Conservation (phyloP, 2,888 invertebrate species). For the Byasa hedistus region DNA sequence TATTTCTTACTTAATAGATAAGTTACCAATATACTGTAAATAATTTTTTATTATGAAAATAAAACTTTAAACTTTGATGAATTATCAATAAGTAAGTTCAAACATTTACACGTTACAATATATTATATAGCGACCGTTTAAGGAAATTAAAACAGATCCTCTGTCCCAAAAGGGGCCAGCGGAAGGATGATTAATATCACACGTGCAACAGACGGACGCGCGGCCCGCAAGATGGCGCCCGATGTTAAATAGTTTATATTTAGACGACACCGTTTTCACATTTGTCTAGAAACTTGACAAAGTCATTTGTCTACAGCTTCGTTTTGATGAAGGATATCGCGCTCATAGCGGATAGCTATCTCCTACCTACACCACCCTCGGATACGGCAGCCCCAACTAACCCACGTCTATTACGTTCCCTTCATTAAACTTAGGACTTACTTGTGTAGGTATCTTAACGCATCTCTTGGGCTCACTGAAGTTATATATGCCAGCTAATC, state of each 20-base stretch:
- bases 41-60: too few species aligned
- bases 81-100: too few species aligned
- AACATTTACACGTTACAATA: not conserved
- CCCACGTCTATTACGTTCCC: too few species aligned
- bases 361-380: too few species aligned
- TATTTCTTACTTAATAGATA: too few species aligned
- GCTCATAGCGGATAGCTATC: not conserved
- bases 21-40: too few species aligned
- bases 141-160: slow-evolving; percentile 28
- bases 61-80: too few species aligned
- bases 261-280: slow-evolving; percentile 14
- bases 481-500: too few species aligned
- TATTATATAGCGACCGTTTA: slow-evolving; percentile 21
- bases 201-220: slow-evolving; percentile 15
- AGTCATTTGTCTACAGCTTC: not conserved
- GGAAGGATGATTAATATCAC: slow-evolving; percentile 26
- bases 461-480: too few species aligned
- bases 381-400: too few species aligned
- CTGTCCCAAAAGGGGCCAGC: slow-evolving; percentile 11
- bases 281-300: slow-evolving; percentile 11
- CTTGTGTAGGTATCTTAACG: too few species aligned
- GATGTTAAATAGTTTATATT: slow-evolving; percentile 21
- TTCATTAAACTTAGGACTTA: too few species aligned
- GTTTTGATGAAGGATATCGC: not conserved
- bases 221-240: not conserved